Percentiles rank a stretch among this genome's conserved stretches.
Evolutionary conservation across 2,113 vertebrate species (phyloP).

Genomic region (Neogale vison): DNA sequence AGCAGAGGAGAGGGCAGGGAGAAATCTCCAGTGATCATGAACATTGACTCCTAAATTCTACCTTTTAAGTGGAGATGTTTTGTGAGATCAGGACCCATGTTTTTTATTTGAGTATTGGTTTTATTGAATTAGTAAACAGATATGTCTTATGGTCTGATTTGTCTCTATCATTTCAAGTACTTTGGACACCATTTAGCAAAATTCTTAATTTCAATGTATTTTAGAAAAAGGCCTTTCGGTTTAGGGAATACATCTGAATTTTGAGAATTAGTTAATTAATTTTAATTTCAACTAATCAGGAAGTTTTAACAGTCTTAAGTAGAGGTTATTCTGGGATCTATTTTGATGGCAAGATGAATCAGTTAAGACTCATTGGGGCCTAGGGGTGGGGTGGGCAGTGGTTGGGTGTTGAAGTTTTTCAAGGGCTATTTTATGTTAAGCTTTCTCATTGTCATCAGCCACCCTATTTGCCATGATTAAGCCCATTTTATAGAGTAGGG

Average conservation of each 20-base stretch:
- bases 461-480: neutral
- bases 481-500: neutral
- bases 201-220: neutral
- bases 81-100: neutral
- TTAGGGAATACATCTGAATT: neutral
- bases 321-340: neutral
- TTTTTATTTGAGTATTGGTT: neutral
- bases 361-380: neutral
- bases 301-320: neutral
- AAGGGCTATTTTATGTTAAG: neutral
- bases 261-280: neutral
- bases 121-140: neutral
- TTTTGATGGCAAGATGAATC: neutral
- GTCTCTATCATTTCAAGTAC: neutral
- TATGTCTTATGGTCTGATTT: neutral
- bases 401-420: neutral
- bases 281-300: neutral
- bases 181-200: neutral
- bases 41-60: neutral
- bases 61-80: neutral
- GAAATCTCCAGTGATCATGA: neutral
- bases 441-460: neutral
- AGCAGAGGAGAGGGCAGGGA: neutral
- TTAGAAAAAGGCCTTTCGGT: neutral
- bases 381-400: accelerated